Evolutionary conservation across 2,888 invertebrate species (phyloP).

Genomic region (Tetropium fuscum): DNA sequence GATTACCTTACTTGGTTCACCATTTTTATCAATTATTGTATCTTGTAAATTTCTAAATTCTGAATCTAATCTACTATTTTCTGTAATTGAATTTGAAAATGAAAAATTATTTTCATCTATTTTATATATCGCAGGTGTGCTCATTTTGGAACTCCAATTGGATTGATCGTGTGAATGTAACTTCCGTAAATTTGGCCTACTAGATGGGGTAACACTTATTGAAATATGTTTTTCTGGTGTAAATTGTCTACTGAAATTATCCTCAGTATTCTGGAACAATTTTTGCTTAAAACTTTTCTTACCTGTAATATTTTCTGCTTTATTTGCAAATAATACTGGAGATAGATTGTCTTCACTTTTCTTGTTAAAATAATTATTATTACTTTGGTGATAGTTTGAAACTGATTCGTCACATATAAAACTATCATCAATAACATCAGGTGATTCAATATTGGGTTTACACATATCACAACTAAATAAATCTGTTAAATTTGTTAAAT

Average conservation of each 20-base stretch:
- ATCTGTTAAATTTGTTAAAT: constrained; percentile 44
- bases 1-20: too few relatives aligned
- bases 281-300: constrained; percentile 3
- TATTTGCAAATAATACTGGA: constrained; percentile 36
- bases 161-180: not conserved
- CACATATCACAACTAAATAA: constrained; percentile 34
- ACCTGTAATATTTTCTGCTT: constrained; percentile 14
- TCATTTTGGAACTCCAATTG: constrained; percentile 7
- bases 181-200: constrained; percentile 9
- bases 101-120: constrained; percentile 16
- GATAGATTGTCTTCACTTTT: constrained; percentile 30
- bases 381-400: not conserved
- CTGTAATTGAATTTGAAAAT: too few relatives aligned
- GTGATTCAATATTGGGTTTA: constrained; percentile 48
- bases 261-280: not conserved
- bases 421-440: constrained; percentile 35
- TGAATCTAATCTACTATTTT: too few relatives aligned
- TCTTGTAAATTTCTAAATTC: too few relatives aligned
- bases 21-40: too few relatives aligned
- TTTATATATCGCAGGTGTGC: constrained; percentile 23
- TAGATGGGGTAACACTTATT: not conserved
- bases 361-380: not conserved
- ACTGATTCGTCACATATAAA: not conserved
- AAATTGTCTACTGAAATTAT: not conserved
- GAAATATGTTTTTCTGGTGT: not conserved